Conservation (phyloP, 2,888 invertebrate species). For the Seira ritae region DNA sequence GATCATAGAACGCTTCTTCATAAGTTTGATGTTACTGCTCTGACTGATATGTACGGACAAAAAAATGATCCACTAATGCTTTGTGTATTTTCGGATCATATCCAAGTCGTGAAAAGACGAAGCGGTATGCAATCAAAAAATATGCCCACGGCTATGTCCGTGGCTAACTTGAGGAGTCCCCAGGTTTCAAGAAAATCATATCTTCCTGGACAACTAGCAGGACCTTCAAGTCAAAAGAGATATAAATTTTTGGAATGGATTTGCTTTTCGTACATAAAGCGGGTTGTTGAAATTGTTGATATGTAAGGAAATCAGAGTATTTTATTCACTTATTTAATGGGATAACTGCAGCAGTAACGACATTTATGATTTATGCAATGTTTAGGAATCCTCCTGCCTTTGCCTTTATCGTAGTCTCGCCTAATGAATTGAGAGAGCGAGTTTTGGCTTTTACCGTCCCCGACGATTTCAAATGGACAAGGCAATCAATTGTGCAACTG, state of each 20-base stretch:
- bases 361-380: too few species aligned
- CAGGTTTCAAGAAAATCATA: conserved; percentile 69
- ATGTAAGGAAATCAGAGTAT: conserved; percentile 80
- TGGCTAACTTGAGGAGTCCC: conserved; percentile 71
- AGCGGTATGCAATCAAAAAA: conserved; percentile 58
- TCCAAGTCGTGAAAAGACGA: conserved; percentile 71
- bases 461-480: conserved; percentile 67
- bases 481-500: conserved; percentile 63
- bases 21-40: conserved; percentile 69
- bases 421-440: conserved; percentile 68
- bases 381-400: conserved; percentile 64
- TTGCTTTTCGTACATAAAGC: conserved; percentile 90
- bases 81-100: conserved; percentile 70
- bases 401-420: conserved; percentile 69
- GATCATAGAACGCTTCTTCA: conserved; percentile 69
- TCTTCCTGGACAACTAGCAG: conserved; percentile 58
- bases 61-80: conserved; percentile 69
- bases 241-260: conserved; percentile 94
- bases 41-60: conserved; percentile 68
- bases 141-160: conserved; percentile 63
- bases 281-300: conserved; percentile 93
- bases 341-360: too few species aligned
- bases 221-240: conserved; percentile 79
- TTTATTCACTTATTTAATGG: neutral
- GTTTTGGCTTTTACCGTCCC: conserved; percentile 70